phyloP scores from a whole-genome alignment of 2,797 vertebrate species.

The Sebastes trivittatus region DNA sequence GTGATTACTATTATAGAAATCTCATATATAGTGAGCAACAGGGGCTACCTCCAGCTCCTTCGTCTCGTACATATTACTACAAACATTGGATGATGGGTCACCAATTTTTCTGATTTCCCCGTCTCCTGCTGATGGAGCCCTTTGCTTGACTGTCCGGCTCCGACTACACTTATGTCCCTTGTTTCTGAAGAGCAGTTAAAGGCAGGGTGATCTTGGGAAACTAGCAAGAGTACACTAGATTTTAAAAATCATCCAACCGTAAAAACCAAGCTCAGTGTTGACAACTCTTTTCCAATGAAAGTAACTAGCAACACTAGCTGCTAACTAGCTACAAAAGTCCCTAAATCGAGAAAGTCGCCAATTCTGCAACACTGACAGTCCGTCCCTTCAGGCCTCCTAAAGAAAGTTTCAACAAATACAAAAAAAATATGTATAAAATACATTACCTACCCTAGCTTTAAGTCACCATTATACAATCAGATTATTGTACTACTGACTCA shows the following conservation, averaged over 20 bases:
- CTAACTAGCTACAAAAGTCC: not conserved
- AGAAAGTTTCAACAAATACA: too few species aligned
- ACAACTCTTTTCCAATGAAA: not conserved
- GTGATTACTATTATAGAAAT: not conserved
- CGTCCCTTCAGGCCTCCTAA: not conserved
- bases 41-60: not conserved
- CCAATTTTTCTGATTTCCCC: not conserved
- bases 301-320: not conserved
- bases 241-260: not conserved
- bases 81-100: not conserved
- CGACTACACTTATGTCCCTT: not conserved
- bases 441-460: too few species aligned
- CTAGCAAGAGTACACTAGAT: not conserved
- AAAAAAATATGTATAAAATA: too few species aligned
- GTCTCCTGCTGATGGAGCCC: not conserved
- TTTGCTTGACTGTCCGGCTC: not conserved
- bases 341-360: not conserved
- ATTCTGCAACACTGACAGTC: not conserved
- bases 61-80: not conserved
- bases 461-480: not conserved
- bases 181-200: not conserved
- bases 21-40: not conserved
- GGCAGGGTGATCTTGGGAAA: too few species aligned
- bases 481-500: not conserved
- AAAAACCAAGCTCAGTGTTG: not conserved